Conservation (phyloP, 2,888 invertebrate genomes). For the Cephus nigrinus region DNA sequence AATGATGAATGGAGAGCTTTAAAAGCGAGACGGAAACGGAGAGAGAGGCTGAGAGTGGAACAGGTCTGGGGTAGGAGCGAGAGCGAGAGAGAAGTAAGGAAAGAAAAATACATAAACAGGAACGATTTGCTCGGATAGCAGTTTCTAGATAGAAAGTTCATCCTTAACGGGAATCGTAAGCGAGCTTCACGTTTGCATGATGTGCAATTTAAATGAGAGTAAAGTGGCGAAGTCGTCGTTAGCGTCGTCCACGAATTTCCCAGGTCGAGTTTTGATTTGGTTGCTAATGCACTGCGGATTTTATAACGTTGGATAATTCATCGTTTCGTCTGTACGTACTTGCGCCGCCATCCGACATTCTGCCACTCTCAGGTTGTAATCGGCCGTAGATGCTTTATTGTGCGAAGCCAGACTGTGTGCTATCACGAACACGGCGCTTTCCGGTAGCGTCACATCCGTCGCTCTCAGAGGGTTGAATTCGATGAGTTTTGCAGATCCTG, state of each 20-base stretch:
- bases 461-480: conserved; percentile 90
- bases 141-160: too few relatives aligned
- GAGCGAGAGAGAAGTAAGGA: background rate
- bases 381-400: conserved; percentile 93
- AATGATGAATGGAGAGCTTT: too few relatives aligned
- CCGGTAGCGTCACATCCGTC: conserved; percentile 82
- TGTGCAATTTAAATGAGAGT: too few relatives aligned
- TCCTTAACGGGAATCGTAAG: too few relatives aligned
- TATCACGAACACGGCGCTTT: conserved; percentile 89
- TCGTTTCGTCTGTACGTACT: conserved; percentile 64
- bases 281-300: too few relatives aligned
- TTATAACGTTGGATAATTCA: too few relatives aligned
- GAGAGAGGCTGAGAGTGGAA: background rate
- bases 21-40: background rate
- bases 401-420: conserved; percentile 89
- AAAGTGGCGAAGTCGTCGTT: too few relatives aligned
- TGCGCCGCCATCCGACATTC: conserved; percentile 94
- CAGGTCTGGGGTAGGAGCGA: background rate
- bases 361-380: conserved; percentile 93
- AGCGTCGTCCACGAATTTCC: too few relatives aligned
- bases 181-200: too few relatives aligned
- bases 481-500: conserved; percentile 89
- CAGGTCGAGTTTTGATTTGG: too few relatives aligned
- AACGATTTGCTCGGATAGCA: too few relatives aligned
- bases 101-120: too few relatives aligned